Base-by-base conservation (phyloP, 2,888 invertebrate genomes). In the Steinernema hermaphroditum region DNA sequence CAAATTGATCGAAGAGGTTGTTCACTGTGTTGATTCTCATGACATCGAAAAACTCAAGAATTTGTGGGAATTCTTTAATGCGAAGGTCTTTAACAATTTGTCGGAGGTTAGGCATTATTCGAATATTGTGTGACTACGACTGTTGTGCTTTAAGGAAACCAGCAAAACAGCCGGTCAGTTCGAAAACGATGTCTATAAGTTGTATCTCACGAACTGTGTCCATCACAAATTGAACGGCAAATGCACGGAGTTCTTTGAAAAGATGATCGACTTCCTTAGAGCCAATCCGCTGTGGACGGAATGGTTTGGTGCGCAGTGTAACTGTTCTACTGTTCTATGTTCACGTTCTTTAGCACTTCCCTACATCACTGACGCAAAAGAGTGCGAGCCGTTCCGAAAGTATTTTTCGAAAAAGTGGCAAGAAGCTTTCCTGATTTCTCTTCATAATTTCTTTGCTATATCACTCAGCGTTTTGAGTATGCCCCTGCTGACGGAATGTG, bases 371-470 rank as follows among this genome's bases (percentile, higher is more conserved):
- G 93, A 92, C 87, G 94, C 95, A 0, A 94, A 95, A 88, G 95
- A 95, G 83, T 93, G 93, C 86, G 91, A 92, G 16, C 90, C 91
- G 44, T 97, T 94, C 88, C 91, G 92, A 19, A 90, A 93, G 71
- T 94, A 93, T 88, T 97, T 94, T 88, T 93, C 93, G 9, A 91
- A 93, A 77, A 93, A 93, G 74, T 97, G 96, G 96, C 94, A 95
- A 87, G 96, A 97, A 87, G 94, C 94, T 34, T 91, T 94, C 82
- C 89, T 94, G 72, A 91, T 92, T 37, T 96, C 96, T 0, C 89
- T 96, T 44, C 93, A 95, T 87, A 96, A 96, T 88, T 93, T 96
- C 86, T 89, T 97, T 46, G 92, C 94, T 16, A 93, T 94, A 0
- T 92, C 95, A 76, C 93, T 92, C 81, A 91, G 92, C 88, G 81